Conservation (phyloP, 1,140 invertebrate species). For the Pristionchus pacificus region DNA sequence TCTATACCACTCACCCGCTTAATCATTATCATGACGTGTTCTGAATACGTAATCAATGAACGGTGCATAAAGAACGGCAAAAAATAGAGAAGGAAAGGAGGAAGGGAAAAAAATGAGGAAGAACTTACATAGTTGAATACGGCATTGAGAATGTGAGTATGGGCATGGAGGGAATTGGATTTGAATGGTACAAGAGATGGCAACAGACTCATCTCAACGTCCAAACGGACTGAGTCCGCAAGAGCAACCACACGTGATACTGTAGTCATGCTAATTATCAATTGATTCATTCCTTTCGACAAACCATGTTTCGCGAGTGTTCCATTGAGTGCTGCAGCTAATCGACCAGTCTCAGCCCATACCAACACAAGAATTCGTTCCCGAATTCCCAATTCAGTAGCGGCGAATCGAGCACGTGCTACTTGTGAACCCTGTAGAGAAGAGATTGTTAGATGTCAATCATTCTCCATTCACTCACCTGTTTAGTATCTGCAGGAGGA, state of each 20-base stretch:
- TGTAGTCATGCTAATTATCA: too few relatives aligned
- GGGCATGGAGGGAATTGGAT: constrained; percentile 42
- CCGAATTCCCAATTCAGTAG: constrained; percentile 54
- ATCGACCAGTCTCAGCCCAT: constrained; percentile 42
- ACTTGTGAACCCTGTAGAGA: constrained; percentile 19
- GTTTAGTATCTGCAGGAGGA: constrained; percentile 17
- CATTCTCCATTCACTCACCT: constrained; percentile 7
- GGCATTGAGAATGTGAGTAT: constrained; percentile 48
- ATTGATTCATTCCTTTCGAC: too few relatives aligned
- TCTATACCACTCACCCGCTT: not conserved
- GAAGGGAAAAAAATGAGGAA: not conserved
- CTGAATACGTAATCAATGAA: too few relatives aligned
- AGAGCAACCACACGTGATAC: constrained; percentile 15
- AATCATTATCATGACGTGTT: not conserved
- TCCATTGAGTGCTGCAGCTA: constrained; percentile 43
- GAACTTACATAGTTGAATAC: constrained; percentile 44
- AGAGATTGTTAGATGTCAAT: constrained; percentile 1
- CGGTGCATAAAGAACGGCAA: too few relatives aligned
- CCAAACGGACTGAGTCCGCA: constrained; percentile 44
- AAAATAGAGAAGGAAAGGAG: too few relatives aligned
- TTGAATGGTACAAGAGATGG: constrained; percentile 40
- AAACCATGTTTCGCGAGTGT: constrained; percentile 40
- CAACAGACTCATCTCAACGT: constrained; percentile 36
- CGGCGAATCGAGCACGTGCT: constrained; percentile 50
- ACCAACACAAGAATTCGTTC: constrained; percentile 49